Percentiles rank a stretch among this genome's conserved stretches.
phyloP scores from a whole-genome alignment of 2,113 vertebrate genomes.

The Dolichotis patagonum region DNA sequence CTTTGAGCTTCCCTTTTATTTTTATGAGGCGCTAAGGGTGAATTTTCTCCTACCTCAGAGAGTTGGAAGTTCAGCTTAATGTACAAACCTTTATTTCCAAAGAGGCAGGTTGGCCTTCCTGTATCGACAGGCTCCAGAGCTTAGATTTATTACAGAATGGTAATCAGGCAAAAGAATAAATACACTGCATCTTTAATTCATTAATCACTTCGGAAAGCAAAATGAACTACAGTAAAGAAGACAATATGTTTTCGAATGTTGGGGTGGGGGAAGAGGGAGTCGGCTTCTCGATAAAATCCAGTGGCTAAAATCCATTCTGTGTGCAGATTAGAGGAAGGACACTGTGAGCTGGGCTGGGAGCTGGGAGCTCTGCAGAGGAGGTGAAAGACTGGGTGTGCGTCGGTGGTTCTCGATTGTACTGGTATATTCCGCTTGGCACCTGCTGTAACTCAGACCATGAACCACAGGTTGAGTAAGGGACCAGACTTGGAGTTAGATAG shows the following conservation, averaged over 20 bases:
- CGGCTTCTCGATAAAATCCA: constrained; percentile 75
- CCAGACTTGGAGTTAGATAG: neutral
- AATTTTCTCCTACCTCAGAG: constrained; percentile 78
- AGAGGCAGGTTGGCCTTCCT: constrained; percentile 84
- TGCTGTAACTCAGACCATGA: neutral
- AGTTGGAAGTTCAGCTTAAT: constrained; percentile 83
- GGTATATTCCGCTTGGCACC: neutral
- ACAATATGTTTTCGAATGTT: constrained; percentile 83
- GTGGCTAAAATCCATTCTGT: constrained; percentile 76
- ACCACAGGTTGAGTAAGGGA: neutral
- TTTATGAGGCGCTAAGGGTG: constrained; percentile 72
- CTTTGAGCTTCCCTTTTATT: neutral
- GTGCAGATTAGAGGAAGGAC: constrained; percentile 60
- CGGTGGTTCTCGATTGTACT: neutral
- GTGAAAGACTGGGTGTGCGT: rapidly evolving
- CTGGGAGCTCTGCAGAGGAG: neutral
- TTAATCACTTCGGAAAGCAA: constrained; percentile 88
- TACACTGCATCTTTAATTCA: constrained; percentile 87
- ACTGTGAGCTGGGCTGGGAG: constrained; percentile 29
- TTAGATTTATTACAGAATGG: constrained; percentile 89
- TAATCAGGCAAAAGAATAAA: constrained; percentile 90
- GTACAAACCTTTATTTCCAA: constrained; percentile 84
- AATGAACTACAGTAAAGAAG: constrained; percentile 86
- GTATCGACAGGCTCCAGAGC: constrained; percentile 85
- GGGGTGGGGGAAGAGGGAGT: constrained; percentile 40